Conservation (phyloP, 2,113 vertebrate species). For the Myanophis thanlyinensis region DNA sequence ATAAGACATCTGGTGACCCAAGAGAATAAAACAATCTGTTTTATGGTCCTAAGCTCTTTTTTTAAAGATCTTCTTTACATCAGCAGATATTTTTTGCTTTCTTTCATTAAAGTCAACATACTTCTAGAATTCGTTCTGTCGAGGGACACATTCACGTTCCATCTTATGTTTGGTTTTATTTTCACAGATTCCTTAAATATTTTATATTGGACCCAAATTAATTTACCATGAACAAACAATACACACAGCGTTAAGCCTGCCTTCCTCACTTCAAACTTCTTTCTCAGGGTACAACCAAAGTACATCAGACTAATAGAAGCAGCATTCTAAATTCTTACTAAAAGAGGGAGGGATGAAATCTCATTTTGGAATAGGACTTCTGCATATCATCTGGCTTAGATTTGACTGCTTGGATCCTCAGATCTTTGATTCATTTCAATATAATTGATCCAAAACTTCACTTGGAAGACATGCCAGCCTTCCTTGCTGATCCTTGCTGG, state of each 20-base stretch:
- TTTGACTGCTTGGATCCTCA: neutral
- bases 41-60: conserved; percentile 4
- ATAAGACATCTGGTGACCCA: conserved; percentile 26
- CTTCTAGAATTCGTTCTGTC: conserved; percentile 5
- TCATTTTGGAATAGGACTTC: neutral
- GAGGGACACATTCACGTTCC: neutral
- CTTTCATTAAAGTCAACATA: neutral
- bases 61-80: accelerated
- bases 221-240: conserved; percentile 9
- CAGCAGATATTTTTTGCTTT: neutral
- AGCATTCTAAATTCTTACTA: too few species aligned
- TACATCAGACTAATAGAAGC: neutral
- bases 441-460: neutral
- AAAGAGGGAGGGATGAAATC: too few species aligned
- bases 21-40: neutral
- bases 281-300: neutral
- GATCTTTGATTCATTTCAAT: neutral
- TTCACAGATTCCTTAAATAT: conserved; percentile 35
- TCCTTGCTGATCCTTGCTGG: neutral
- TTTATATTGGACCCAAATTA: conserved; percentile 23
- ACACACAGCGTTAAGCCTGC: conserved; percentile 11
- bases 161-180: neutral
- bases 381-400: neutral
- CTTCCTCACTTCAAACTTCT: conserved; percentile 21
- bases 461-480: too few species aligned